Evolutionary conservation across 1,140 invertebrate genomes (phyloP), one percentile per base, ranked within the genome.

Genomic region (Thaumatotibia leucotreta): DNA sequence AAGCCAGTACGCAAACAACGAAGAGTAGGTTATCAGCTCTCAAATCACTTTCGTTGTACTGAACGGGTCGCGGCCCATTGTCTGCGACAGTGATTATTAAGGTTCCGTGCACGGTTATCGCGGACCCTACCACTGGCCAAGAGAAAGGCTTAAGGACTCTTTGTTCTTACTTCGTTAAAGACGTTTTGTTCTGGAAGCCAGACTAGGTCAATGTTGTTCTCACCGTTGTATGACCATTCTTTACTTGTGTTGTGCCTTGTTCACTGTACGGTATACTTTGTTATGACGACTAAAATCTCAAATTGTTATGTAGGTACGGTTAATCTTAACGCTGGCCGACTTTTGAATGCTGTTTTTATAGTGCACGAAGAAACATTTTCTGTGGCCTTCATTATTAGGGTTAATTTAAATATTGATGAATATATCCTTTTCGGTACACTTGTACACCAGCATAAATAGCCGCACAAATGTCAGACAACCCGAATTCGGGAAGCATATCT

Each of bases 11-110:
- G 39, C 17, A 45, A 45, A 45, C 52, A 58, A 24, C 52, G 1
- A 58, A 58, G 39, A 58, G 52, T 58, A 24, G 52, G 52, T 58
- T 58, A 58, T 58, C 52, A 58, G 24, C 52, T 58, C 23, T 58
- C 24, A 58, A 58, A 58, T 58, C 52, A 58, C 52, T 58, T 58
- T 58, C 52, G 52, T 58, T 58, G 27, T 58, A 27, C 24, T 58
- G 52, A 58, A 58, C 24, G 52, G 39, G 39, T 20, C 39, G 52
- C 23, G 52, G n/a, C 24, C 52, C 27, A 58, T 58, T 58, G 52
- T 58, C 52, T 58, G 52, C 52, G 52, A 27, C 23, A 6, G 10
- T 24, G 11, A 11, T 24, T 27, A 29, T 27, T 58, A 58, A 58
- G 52, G 52, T 31, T 58, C 52, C 52, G 27, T 24, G 52, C 52